Base-by-base conservation (phyloP, 2,797 vertebrate species). In the Rousettus madagascariensis region DNA sequence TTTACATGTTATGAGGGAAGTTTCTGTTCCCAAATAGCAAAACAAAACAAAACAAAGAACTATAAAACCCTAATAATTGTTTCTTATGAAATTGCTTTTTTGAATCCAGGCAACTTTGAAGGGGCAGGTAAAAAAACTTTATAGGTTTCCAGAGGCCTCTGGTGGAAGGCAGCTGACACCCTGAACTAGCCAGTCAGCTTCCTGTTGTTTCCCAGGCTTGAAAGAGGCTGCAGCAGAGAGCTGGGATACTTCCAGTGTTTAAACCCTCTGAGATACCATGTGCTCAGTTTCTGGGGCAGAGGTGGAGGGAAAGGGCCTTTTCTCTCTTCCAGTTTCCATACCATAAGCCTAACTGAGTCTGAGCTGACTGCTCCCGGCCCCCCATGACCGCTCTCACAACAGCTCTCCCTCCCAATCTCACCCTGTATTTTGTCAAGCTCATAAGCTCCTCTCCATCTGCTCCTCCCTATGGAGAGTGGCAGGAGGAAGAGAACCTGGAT, bases 51-150 rank as follows among this genome's bases (percentile, higher is more conserved):
- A 79, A 95, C 24, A 53, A 83, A 88, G 69, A 96, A 92, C 94
- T 89, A 86, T 96, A 95, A 96, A 96, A 90, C 74, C 19, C 28
- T 96, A 92, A 96, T 96, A 88, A 97, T 38, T 95, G 85, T 92
- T 89, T 97, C 94, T 87, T 97, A 83, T 75, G 83, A 97, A 97
- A 96, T 68, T 93, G 91, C 82, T 72, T 95, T 95, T 97, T 97
- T 97, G 92, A 97, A 97, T 91, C 33, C 89, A 92, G 53, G 61
- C 92, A 96, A 95, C 92, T 95, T 96, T 83, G 94, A 97, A 96
- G 68, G 66, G 26, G 75, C 86, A 86, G 82, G 91, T 95, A 92
- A 91, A 63, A 94, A 75, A 10, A 33, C 30, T 96, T 95, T 84
- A 95, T 75, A 71, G 88, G 92, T 96, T 95, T 96, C 88, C 94